These are phyloP conservation scores for Aphaenogaster ashmeadi DNA, from an alignment of 1,140 invertebrate species.

Conservation along the genomic window DNA sequence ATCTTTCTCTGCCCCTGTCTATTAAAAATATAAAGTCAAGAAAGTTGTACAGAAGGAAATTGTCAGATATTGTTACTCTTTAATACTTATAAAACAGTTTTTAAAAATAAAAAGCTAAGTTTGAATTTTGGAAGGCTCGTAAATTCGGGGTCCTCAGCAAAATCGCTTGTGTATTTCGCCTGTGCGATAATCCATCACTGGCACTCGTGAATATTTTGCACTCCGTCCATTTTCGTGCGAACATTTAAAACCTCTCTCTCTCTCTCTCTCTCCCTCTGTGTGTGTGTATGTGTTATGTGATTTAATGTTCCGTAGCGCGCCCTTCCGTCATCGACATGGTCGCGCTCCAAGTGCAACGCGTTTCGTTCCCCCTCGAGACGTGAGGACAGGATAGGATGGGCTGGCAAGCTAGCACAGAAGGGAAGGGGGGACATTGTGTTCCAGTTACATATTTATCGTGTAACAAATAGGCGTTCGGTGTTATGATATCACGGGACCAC, in stretches of 20 bases:
- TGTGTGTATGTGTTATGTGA: slow-evolving; percentile 76
- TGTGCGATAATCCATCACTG: not conserved
- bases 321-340: slow-evolving; percentile 71
- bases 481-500: slow-evolving; percentile 85
- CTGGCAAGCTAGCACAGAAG: slow-evolving; percentile 21
- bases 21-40: not conserved
- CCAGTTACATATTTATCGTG: slow-evolving; percentile 87
- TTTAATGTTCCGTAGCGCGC: slow-evolving; percentile 82
- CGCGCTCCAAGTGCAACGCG: slow-evolving; percentile 39
- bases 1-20: not conserved
- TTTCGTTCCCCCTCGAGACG: slow-evolving; percentile 25
- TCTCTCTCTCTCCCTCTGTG: not conserved
- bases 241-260: slow-evolving; percentile 24
- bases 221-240: slow-evolving; percentile 17
- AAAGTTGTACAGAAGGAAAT: not conserved
- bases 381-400: slow-evolving; percentile 34
- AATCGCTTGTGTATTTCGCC: not conserved
- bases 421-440: slow-evolving; percentile 82
- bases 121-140: not conserved
- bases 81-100: not conserved
- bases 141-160: not conserved
- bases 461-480: slow-evolving; percentile 86
- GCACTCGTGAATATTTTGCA: not conserved
- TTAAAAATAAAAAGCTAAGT: not conserved
- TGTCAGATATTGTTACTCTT: not conserved